A percentile compares a stretch with the other conserved stretches of the same genome.
Conservation (phyloP, 1,140 invertebrate species). For the Drosophila simulans region DNA sequence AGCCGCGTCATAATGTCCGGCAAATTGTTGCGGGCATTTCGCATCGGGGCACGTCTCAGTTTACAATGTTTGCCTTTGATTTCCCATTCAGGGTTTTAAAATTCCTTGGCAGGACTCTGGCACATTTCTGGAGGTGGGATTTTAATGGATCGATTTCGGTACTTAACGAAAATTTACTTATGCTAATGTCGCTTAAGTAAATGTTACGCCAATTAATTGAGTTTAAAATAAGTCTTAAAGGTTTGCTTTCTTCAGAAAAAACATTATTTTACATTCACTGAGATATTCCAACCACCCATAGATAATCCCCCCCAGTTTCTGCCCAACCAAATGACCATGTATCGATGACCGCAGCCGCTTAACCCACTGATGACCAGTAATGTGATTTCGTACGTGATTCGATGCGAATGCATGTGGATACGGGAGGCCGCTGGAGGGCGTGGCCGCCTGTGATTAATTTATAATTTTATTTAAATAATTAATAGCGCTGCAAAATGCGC, state of each 20-base stretch:
- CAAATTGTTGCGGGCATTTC: slow-evolving; percentile 61
- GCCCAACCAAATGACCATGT: slow-evolving; percentile 7
- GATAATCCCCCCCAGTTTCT: slow-evolving; percentile 2
- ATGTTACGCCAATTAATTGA: neutral
- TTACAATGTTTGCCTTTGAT: slow-evolving; percentile 51
- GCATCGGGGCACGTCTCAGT: slow-evolving; percentile 55
- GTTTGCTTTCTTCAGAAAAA: too few species aligned
- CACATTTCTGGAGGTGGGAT: slow-evolving; percentile 3
- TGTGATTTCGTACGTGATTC: slow-evolving; percentile 37
- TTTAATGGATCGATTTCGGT: neutral
- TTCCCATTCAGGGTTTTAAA: slow-evolving; percentile 40
- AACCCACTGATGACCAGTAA: slow-evolving; percentile 15
- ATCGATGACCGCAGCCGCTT: slow-evolving; percentile 39
- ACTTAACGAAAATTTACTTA: neutral
- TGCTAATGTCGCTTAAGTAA: neutral
- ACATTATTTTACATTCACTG: neutral
- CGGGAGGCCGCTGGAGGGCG: neutral
- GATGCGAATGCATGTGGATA: slow-evolving; percentile 1
- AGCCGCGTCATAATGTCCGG: slow-evolving; percentile 53
- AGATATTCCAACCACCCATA: neutral
- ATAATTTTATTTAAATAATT: slow-evolving; percentile 48
- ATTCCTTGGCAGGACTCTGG: slow-evolving; percentile 1
- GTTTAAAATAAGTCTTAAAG: too few species aligned
- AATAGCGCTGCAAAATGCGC: slow-evolving; percentile 53
- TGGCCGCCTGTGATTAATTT: slow-evolving; percentile 40